Percentiles rank a stretch among this genome's conserved stretches.
Evolutionary conservation across 1,140 invertebrate genomes (phyloP).

Genomic region (Battus philenor): DNA sequence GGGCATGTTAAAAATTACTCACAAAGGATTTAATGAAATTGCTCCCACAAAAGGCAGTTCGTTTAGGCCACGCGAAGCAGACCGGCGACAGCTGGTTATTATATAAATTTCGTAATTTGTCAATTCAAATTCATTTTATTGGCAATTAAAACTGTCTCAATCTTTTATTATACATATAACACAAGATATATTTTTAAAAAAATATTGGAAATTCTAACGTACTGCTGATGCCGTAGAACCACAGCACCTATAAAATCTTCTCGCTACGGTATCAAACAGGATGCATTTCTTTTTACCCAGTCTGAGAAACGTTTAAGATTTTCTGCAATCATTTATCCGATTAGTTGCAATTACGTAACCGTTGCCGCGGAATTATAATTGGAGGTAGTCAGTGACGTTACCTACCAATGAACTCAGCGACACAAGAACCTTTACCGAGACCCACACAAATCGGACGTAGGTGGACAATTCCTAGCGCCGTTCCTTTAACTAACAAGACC

Average conservation of each 20-base stretch:
- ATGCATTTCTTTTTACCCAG: constrained; percentile 26
- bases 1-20: too few relatives aligned
- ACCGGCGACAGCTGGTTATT: too few relatives aligned
- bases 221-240: too few relatives aligned
- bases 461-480: constrained; percentile 32
- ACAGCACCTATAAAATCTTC: background rate
- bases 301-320: constrained; percentile 27
- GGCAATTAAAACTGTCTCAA: too few relatives aligned
- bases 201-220: too few relatives aligned
- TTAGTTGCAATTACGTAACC: constrained; percentile 29
- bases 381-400: constrained; percentile 16
- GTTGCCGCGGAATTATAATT: constrained; percentile 29
- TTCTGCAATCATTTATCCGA: constrained; percentile 31
- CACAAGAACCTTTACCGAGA: background rate
- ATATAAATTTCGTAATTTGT: too few relatives aligned
- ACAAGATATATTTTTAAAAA: too few relatives aligned
- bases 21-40: too few relatives aligned
- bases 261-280: constrained; percentile 21
- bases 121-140: too few relatives aligned
- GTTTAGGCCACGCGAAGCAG: too few relatives aligned
- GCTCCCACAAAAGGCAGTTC: too few relatives aligned
- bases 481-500: background rate
- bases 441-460: constrained; percentile 33
- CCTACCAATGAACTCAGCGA: background rate
- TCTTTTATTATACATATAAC: too few relatives aligned